Conservation (phyloP, 1,140 invertebrate species). For the Psilanteris sp. region DNA sequence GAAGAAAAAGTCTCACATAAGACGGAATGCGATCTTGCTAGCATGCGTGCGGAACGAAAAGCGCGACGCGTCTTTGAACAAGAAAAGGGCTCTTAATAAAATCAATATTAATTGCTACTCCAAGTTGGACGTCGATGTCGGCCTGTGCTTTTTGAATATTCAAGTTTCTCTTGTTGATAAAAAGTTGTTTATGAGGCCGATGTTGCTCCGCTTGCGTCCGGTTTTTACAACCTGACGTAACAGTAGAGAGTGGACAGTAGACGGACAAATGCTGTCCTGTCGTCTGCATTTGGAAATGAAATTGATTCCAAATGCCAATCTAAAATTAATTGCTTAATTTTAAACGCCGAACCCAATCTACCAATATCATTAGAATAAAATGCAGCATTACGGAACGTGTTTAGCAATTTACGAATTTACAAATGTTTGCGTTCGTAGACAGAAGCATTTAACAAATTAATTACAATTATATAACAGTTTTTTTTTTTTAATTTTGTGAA, state of each 20-base stretch:
- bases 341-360: no score
- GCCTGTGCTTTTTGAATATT: conserved; percentile 73
- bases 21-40: conserved; percentile 51
- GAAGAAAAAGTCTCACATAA: conserved; percentile 49
- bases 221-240: conserved; percentile 66
- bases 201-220: conserved; percentile 66
- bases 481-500: no score
- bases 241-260: conserved; percentile 3
- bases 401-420: no score
- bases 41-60: conserved; percentile 42
- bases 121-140: conserved; percentile 51
- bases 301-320: conserved; percentile 2
- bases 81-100: conserved; percentile 74
- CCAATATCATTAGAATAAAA: no score
- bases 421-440: no score
- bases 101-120: conserved; percentile 77
- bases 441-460: no score
- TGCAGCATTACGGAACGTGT: no score
- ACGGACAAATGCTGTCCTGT: conserved; percentile 11
- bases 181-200: conserved; percentile 74
- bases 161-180: conserved; percentile 70
- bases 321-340: no score
- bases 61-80: conserved; percentile 37
- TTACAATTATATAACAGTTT: no score
- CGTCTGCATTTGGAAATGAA: not conserved